Base-by-base conservation (phyloP, 92 coral and sea anemone species). In the Epizoanthus stellaris region DNA sequence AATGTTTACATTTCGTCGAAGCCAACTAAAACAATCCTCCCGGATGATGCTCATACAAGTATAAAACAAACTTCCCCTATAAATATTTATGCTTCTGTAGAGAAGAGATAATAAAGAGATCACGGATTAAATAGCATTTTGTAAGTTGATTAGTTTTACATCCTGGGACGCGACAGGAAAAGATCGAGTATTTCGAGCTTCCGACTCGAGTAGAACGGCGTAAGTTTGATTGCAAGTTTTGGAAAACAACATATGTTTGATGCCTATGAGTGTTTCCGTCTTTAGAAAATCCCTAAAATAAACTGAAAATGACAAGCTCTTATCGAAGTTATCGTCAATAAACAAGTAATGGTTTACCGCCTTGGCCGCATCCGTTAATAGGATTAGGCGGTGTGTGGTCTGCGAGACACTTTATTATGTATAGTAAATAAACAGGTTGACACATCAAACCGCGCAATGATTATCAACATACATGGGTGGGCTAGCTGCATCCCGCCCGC, bases 401-500 rank as follows among this genome's bases (percentile, higher is more conserved):
- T 70, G 34, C n/a, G 68, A 77, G 88, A 87, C 93, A 90, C 91
- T 82, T 82, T 45, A 90, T 61, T 81, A 65, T 87, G 88, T 90
- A 90, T 42, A 81, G 91, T 90, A 90, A 90, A 90, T 90, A 90
- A 90, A 90, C 93, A 84, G 73, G 86, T 13, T 73, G 86, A 86
- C 89, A 89, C 77, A 56, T 72, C 71, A 66, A 75, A 85, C 87
- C 71, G 83, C 42, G 73, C 70, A 79, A 79, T 79, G 83, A 79
- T 79, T 79, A 63, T 17, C 59, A 20, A 23, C 83, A 20, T 30
- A 52, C 60, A 63, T 21, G 83, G 83, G 83, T 79, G 83, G 83
- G 60, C 83, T 49, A 13, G 6, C 30, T 20, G 43, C 58, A 6
- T 38, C 34, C 72, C 34, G 72, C 72, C 83, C 83, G 43, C 67